These are phyloP conservation scores for Aurelia aurita complex sp. Pacific DNA, from an alignment of 30 jellyfish, hydroid and myxozoan species.

Conservation along the genomic window DNA sequence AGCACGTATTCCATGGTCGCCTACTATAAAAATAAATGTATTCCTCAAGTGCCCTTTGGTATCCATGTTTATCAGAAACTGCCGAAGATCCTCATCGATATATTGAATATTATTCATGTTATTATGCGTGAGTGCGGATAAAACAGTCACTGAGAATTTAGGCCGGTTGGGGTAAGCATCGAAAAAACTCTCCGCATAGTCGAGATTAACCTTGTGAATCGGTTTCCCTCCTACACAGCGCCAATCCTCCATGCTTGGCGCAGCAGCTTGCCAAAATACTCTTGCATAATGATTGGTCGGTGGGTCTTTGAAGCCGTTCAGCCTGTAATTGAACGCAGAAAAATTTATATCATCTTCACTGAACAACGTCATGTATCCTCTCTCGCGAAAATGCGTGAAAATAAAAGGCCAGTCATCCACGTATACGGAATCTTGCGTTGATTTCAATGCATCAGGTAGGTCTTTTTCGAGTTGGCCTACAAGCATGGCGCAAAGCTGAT, in stretches of 20 bases:
- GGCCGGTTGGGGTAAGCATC: constrained; percentile 34
- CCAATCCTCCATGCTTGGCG: constrained; percentile 11
- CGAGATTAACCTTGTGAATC: constrained; percentile 37
- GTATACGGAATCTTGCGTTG: constrained; percentile 16
- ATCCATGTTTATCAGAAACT: constrained; percentile 24
- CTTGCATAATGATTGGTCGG: constrained; percentile 74
- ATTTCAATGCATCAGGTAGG: constrained; percentile 47
- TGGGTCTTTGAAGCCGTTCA: constrained; percentile 69
- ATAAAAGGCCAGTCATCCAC: constrained; percentile 76
- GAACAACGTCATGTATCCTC: constrained; percentile 63
- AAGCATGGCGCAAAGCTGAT: constrained; percentile 79
- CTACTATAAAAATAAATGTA: constrained; percentile 54
- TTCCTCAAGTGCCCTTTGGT: constrained; percentile 41
- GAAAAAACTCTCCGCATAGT: constrained; percentile 48
- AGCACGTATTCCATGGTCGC: constrained; percentile 82
- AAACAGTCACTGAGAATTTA: constrained; percentile 44
- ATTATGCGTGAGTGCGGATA: constrained; percentile 58
- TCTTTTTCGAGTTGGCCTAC: constrained; percentile 61
- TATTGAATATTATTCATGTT: constrained; percentile 36
- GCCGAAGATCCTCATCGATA: constrained; percentile 40
- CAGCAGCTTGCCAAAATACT: constrained; percentile 59
- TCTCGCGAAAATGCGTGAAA: constrained; percentile 41
- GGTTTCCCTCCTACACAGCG: constrained; percentile 57
- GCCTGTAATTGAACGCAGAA: constrained; percentile 67
- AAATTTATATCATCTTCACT: constrained; percentile 57